Base-by-base conservation (phyloP, 2,888 invertebrate genomes). In the Diplazon laetatorius region DNA sequence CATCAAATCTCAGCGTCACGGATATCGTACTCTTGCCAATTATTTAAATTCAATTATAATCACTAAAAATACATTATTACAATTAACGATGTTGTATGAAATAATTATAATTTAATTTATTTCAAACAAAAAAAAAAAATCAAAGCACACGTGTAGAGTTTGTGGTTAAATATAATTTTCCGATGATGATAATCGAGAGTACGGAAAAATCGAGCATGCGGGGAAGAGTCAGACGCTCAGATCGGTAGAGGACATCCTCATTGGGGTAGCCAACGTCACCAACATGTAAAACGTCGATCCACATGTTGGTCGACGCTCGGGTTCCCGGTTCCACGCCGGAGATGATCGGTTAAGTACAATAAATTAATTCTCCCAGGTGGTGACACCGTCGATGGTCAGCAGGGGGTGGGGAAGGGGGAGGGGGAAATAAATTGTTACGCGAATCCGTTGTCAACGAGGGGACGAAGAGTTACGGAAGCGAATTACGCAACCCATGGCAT, bases 301-400 rank as follows among this genome's bases (percentile, higher is more conserved):
- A 66, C 76, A 71, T 71, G 82, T 82, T 81, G 81, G 83, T n/a
- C 79, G 84, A 74, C 79, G 82, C 83, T 37, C 12, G 39, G 18
- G 12, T 48, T 44, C 72, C 85, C 83, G 83, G 80, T 81, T 72
- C 80, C 82, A 84, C 85, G 86, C 87, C 82, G 88, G 89, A 87
- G 89, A 88, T 89, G 87, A 89, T 89, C 87, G 86, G 75, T 89
- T 88, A 87, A 88, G 88, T 85, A 63, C 78, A 87, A 89, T 88
- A 89, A 89, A 89, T 90, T 89, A 88, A 85, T 86, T 86, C 80
- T 86, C 83, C 87, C 85, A 86, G 87, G 86, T 87, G 86, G 85
- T 86, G 83, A 84, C 84, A 81, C 81, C 57, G 50, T 79, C 81
- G 83, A 85, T 84, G 84, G 87, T 86, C 87, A 83, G 80, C 76